Evolutionary conservation across 2,797 vertebrate genomes (phyloP).

Genomic region (Tangara arthus): DNA sequence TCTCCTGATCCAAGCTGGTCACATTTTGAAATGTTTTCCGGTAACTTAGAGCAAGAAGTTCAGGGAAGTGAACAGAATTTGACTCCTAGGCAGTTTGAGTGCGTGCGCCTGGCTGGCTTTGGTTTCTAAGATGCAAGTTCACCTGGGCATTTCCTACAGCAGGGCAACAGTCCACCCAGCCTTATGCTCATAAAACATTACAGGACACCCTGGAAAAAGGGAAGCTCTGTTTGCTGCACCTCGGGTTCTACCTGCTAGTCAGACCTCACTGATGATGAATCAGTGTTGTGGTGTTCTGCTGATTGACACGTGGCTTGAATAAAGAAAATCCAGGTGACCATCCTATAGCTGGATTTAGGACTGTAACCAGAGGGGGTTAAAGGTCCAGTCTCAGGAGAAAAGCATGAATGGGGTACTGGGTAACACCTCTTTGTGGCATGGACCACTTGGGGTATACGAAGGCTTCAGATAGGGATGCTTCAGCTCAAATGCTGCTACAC

Average conservation of each 20-base stretch:
- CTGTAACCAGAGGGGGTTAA: background rate
- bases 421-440: background rate
- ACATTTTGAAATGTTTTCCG: constrained; percentile 49
- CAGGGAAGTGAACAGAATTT: constrained; percentile 1
- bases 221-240: background rate
- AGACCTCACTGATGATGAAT: background rate
- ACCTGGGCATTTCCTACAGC: background rate
- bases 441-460: background rate
- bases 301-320: background rate
- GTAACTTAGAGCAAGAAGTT: constrained; percentile 1
- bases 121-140: background rate
- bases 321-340: background rate
- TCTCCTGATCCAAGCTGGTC: background rate
- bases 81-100: background rate
- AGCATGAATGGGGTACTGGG: background rate
- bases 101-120: background rate
- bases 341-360: background rate
- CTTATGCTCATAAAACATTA: background rate
- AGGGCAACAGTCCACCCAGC: background rate
- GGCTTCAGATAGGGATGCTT: background rate
- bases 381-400: background rate
- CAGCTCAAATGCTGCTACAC: background rate
- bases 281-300: background rate
- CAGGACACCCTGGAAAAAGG: background rate
- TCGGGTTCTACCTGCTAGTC: background rate